Base-by-base conservation (phyloP, 2,113 vertebrate genomes). In the Rhadina sibilatrix region DNA sequence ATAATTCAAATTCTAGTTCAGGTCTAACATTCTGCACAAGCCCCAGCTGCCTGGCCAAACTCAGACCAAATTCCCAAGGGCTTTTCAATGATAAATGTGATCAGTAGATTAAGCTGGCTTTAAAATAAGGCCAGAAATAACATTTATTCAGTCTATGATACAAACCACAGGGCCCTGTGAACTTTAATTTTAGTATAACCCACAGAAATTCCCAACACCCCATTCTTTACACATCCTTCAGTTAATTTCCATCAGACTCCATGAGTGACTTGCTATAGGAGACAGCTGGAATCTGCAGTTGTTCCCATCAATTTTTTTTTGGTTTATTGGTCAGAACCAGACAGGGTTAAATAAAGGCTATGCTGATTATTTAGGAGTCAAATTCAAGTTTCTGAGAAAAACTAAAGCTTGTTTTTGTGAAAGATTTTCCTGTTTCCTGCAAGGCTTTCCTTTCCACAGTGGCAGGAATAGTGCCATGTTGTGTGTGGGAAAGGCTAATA, bases 51-150 rank as follows among this genome's bases (percentile, higher is more conserved):
- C 63, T 88, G 82, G 20, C n/a, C 35, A 59, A 83, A 64, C n/a
- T 19, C 50, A 72, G 23, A 57, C 23, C 61, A 19, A 63, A 15
- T 59, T 92, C 83, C 71, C 95, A 81, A 74, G 18, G 47, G 68
- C 56, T 92, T 74, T 83, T 37, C 44, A 74, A 63, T 56, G 64
- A 92, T 52, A 93, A 93, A 89, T 0, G 0, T 30, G 64, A 93
- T 54, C 70, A 83, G 70, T 47, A 89, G 93, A 86, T 92, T 40
- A 78, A 35, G 38, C 21, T 78, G 60, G 21, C 75, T 94, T 94
- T 79, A 76, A 94, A 94, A 82, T 61, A 75, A 83, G 42, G 81
- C 84, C 94, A 95, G 83, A 94, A 96, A 89, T 38, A 96, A 91
- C 69, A 89, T 78, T 78, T 86, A 70, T 69, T 61, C 69, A 72